Evolutionary conservation across 2,888 invertebrate genomes (phyloP), one percentile per base, ranked within the genome.

Genomic region (Deladenus siricidicola): DNA sequence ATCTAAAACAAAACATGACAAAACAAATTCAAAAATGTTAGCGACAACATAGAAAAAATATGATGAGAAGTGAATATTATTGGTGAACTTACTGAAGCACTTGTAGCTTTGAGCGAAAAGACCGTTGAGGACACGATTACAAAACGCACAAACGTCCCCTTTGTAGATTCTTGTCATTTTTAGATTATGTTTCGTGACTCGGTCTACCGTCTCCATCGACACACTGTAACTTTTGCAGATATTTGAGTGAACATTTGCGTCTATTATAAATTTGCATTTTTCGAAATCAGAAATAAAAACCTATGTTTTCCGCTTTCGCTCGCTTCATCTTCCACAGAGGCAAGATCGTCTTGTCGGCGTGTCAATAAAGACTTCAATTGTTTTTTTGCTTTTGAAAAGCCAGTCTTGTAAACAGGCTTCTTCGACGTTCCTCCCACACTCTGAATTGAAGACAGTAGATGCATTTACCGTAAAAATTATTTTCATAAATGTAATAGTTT

Each of bases 91-190:
- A 73, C 74, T 65, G 49, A 60, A 62, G 60, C 90, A 90, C 60
- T 80, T 80, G 62, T 76, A 79, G 19, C 81, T 81, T 52, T 80
- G 80, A 39, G 79, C 74, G 60, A 82, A 79, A 26, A 89, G 87
- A 26, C 87, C 86, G n/a, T 68, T 67, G 84, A 90, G 86, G 64
- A 86, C 85, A 73, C 86, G 85, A 71, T 86, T 86, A 78, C 90
- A 90, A 78, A 86, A 87, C 14, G 86, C 85, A 79, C 90, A 90
- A 62, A 86, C 85, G 76, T 90, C 90, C 21, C 51, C 49, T 78
- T 89, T 88, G 34, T 86, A 85, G 73, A 89, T 87, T 84, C 71
- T 57, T 0, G 86, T 85, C 60, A 75, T 72, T 64, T 79, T 80
- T 65, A 88, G 68, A 60, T 59, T 71, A 59, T 70, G 68, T 21